Evolutionary conservation across 2,797 vertebrate genomes (phyloP).

Genomic region (Lagorchestes hirsutus): DNA sequence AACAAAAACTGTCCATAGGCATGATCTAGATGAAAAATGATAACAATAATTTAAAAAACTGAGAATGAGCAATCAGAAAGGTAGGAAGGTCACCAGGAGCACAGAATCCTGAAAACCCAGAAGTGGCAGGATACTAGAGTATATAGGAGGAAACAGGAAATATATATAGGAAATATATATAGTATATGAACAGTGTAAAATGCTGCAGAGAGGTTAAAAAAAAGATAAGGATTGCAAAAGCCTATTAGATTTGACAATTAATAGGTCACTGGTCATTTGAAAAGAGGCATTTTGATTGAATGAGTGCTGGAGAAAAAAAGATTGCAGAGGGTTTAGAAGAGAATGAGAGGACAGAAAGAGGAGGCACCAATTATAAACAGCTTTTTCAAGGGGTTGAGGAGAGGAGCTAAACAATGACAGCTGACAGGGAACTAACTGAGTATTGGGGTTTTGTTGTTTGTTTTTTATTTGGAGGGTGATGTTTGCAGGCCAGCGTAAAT

Average conservation of each 20-base stretch:
- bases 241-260: not conserved
- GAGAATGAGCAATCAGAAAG: not conserved
- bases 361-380: not conserved
- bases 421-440: not conserved
- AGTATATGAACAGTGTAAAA: no score
- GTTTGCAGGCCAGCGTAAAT: not conserved
- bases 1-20: not conserved
- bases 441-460: not conserved
- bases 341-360: not conserved
- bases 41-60: not conserved
- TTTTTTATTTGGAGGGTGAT: not conserved
- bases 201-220: not conserved
- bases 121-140: not conserved
- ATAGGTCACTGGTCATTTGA: not conserved
- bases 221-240: not conserved
- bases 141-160: not conserved
- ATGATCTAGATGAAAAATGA: not conserved
- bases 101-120: not conserved
- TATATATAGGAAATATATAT: no score
- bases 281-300: not conserved
- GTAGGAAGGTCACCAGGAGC: not conserved
- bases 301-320: not conserved
- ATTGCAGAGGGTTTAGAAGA: not conserved
- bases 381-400: not conserved
- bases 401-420: not conserved